Evolutionary conservation across 2,113 vertebrate species (phyloP).

Genomic region (Zosterops borbonicus): DNA sequence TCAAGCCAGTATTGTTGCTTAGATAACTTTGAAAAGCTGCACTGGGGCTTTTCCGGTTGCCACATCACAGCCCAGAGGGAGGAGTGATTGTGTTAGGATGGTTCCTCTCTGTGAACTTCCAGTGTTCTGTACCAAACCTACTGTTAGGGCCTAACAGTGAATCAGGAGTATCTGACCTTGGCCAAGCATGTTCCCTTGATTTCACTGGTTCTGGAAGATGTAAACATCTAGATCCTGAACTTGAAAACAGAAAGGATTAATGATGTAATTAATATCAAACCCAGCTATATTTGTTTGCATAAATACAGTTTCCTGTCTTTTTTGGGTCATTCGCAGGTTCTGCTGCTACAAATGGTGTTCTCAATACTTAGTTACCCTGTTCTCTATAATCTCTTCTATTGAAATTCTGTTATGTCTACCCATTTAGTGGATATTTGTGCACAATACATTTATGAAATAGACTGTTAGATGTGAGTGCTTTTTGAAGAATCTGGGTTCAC

Average conservation of each 20-base stretch:
- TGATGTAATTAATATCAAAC: neutral
- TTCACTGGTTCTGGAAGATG: neutral
- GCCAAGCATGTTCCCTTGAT: neutral
- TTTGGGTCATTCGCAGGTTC: neutral
- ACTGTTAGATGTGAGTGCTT: neutral
- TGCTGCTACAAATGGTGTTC: neutral
- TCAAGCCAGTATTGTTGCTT: neutral
- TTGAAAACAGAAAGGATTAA: neutral
- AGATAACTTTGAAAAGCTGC: neutral
- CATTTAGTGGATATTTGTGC: neutral
- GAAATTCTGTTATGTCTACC: neutral
- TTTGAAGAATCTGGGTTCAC: neutral
- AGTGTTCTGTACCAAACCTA: neutral
- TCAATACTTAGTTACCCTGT: neutral
- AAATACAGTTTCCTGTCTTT: neutral
- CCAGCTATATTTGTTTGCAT: neutral
- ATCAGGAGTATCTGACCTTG: neutral
- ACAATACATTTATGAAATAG: neutral
- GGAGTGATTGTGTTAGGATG: neutral
- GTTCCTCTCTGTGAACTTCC: neutral
- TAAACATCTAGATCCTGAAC: neutral
- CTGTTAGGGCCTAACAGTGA: neutral
- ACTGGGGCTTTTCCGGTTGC: fast-evolving
- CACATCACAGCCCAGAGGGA: fast-evolving
- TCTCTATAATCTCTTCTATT: neutral